Evolutionary conservation across 1,140 invertebrate genomes (phyloP), one percentile per base, ranked within the genome.

Genomic region (Potamilus streckersoni): DNA sequence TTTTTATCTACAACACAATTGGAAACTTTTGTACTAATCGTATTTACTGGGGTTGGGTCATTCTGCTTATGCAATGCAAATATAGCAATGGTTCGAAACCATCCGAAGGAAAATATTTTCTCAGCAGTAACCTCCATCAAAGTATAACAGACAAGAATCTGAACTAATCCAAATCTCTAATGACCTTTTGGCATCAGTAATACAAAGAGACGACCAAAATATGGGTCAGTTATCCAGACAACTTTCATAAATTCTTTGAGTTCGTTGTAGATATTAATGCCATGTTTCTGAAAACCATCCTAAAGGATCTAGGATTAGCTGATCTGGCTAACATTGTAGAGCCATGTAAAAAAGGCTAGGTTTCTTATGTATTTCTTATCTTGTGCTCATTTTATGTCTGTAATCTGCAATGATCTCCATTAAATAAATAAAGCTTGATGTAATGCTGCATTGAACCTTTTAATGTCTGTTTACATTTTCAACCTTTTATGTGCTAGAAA

Each of bases 71-170:
- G 71, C 79, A 82, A 0, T 81, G 38, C 38, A 38, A 73, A 16
- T 88, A 85, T 76, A 83, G 83, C 59, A 76, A 73, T 55, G 80
- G 76, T n/a, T 82, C 84, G 3, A 82, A 83, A 62, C 80, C 82
- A n/a, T 77, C 83, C 2, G 79, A 81, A 49, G 69, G 82, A 68
- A 76, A 80, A 58, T n/a, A 75, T 87, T 6, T 71, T 55, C 8
- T 57, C 83, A n/a, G 78, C 84, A 2, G 17, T 87, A n/a, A 69
- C 72, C 5, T 60, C 74, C 17, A 78, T 80, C 49, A 75, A 74
- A 64, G 73, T 79, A 38, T 79, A 82, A 20, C 74, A 74, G 72
- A 82, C 66, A 80, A 79, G 61, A 83, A 83, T 72, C 59, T 78
- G 2, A 80, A 83, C 27, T 81, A 83, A 69, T 68, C 78, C 16